Evolutionary conservation across 2,113 vertebrate species (phyloP).

Genomic region (human): GRCh38 chr4:113338001-113338500

Average conservation of each 20-base stretch:
- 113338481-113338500: conserved; percentile 1
- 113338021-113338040: neutral
- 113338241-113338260: neutral
- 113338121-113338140: neutral
- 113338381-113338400: neutral
- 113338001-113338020: neutral
- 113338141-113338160: neutral
- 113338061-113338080: neutral
- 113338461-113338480: neutral
- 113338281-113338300: neutral
- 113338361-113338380: neutral
- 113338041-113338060: neutral
- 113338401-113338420: neutral
- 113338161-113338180: neutral
- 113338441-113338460: neutral
- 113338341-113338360: neutral
- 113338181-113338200: neutral
- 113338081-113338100: neutral
- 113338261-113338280: neutral
- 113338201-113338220: neutral
- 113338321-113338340: neutral
- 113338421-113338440: neutral
- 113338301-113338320: neutral
- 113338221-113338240: neutral
- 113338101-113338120: neutral